phyloP scores from a whole-genome alignment of 2,888 invertebrate species.

The Gandaritis pyraliata region DNA sequence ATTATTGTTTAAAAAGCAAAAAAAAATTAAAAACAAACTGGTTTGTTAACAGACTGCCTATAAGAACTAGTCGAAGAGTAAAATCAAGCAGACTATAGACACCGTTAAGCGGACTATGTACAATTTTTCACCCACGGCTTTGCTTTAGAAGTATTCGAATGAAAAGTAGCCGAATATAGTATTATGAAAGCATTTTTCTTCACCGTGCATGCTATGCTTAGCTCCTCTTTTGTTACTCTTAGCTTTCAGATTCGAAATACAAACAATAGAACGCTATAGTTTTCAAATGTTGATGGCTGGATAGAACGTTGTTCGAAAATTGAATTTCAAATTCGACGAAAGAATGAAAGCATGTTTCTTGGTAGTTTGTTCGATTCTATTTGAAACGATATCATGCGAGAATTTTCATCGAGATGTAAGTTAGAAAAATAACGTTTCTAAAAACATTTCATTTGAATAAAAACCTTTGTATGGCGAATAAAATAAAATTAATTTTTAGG shows the following conservation, averaged over 20 bases:
- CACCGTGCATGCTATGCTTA: not conserved
- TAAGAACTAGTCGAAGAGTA: slow-evolving; percentile 25
- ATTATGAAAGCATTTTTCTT: too few species aligned
- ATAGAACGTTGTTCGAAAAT: slow-evolving; percentile 17
- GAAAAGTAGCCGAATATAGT: too few species aligned
- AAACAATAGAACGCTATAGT: slow-evolving; percentile 9
- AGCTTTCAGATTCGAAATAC: slow-evolving; percentile 16
- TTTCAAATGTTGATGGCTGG: slow-evolving; percentile 11
- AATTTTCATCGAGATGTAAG: slow-evolving; percentile 10
- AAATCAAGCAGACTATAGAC: slow-evolving; percentile 4
- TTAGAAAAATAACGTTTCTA: slow-evolving; percentile 1
- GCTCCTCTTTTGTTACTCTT: slow-evolving; percentile 3
- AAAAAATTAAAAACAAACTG: slow-evolving; percentile 20
- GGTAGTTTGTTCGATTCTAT: slow-evolving; percentile 14
- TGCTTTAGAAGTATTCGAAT: too few species aligned
- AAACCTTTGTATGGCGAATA: too few species aligned
- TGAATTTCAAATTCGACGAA: slow-evolving; percentile 11
- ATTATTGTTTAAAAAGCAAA: slow-evolving; percentile 25
- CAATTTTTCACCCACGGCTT: too few species aligned
- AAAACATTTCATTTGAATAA: not conserved
- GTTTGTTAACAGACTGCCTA: slow-evolving; percentile 33
- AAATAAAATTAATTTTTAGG: too few species aligned
- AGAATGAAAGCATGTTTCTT: slow-evolving; percentile 23
- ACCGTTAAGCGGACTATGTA: too few species aligned
- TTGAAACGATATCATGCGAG: slow-evolving; percentile 16